A percentile compares a stretch with the other conserved stretches of the same genome.
These are phyloP conservation scores for Bergia sp. DNA, from an alignment of 92 coral and sea anemone genomes.

Conservation along the genomic window DNA sequence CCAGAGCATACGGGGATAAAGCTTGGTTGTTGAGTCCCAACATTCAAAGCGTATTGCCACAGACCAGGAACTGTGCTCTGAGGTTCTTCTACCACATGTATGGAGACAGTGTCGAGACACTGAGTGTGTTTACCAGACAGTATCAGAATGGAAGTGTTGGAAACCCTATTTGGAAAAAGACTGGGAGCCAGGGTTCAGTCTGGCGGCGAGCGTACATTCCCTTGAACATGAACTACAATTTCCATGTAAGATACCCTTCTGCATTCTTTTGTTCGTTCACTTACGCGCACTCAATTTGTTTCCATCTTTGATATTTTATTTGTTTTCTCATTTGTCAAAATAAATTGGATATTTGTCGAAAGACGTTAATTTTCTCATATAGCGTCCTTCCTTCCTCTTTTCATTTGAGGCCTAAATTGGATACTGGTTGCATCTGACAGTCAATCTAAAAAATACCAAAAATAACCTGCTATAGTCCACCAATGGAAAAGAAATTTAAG, in stretches of 20 bases:
- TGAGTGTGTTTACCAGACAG: constrained; percentile 80
- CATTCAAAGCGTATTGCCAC: constrained; percentile 69
- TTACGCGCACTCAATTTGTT: neutral
- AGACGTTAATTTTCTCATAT: neutral
- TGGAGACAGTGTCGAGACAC: constrained; percentile 90
- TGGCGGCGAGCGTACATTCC: constrained; percentile 85
- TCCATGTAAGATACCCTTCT: constrained; percentile 59
- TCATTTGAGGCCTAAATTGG: neutral
- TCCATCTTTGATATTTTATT: neutral
- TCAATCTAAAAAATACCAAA: no score
- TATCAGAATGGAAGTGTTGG: constrained; percentile 82
- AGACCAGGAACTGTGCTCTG: constrained; percentile 73
- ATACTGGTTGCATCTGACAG: no score
- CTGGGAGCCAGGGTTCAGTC: constrained; percentile 85
- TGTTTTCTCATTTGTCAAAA: neutral
- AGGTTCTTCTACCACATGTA: constrained; percentile 98
- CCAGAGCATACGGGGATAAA: constrained; percentile 94
- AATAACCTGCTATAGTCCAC: no score
- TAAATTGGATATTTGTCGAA: neutral
- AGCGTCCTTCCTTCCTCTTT: neutral
- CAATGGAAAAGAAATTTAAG: no score
- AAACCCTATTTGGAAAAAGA: constrained; percentile 61
- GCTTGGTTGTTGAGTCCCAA: constrained; percentile 94
- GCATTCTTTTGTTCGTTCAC: neutral
- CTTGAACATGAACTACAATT: constrained; percentile 67